These are phyloP conservation scores for Spodoptera picta DNA, from an alignment of 2,888 invertebrate species.

Conservation along the genomic window DNA sequence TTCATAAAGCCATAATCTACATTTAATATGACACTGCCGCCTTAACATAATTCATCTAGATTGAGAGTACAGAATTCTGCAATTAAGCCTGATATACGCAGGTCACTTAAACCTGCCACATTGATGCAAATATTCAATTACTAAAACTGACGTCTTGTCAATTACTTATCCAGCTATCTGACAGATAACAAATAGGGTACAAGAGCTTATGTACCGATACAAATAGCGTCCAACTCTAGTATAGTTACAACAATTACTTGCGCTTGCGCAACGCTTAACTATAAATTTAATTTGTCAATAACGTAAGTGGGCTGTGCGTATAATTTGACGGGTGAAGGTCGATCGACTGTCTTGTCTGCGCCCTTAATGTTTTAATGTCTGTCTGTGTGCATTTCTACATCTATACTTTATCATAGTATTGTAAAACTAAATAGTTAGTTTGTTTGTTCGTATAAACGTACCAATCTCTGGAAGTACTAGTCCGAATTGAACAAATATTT, in stretches of 20 bases:
- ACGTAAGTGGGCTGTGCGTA: slow-evolving; percentile 60
- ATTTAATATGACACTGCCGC: slow-evolving; percentile 6
- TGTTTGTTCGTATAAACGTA: too few species aligned
- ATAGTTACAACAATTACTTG: slow-evolving; percentile 50
- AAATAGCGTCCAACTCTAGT: slow-evolving; percentile 36
- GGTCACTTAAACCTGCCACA: slow-evolving; percentile 29
- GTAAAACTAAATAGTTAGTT: too few species aligned
- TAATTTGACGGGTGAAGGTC: slow-evolving; percentile 65
- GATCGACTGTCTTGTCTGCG: slow-evolving; percentile 43
- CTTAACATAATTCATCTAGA: slow-evolving; percentile 10
- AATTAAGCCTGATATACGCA: slow-evolving; percentile 36
- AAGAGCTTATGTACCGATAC: slow-evolving; percentile 45
- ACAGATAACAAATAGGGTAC: slow-evolving; percentile 53
- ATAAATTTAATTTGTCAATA: slow-evolving; percentile 67
- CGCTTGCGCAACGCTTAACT: slow-evolving; percentile 44
- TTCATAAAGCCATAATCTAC: background rate
- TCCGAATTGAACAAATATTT: too few species aligned
- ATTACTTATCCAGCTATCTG: slow-evolving; percentile 49
- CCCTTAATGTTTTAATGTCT: slow-evolving; percentile 42
- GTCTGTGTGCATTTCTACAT: slow-evolving; percentile 27
- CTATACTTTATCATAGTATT: background rate
- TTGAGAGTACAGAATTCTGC: slow-evolving; percentile 3
- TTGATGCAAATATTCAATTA: slow-evolving; percentile 52
- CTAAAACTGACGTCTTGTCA: slow-evolving; percentile 48
- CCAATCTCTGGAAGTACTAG: too few species aligned